These are phyloP conservation scores for Drosophila oshimai DNA, from an alignment of 1,140 invertebrate genomes.

Conservation along the genomic window DNA sequence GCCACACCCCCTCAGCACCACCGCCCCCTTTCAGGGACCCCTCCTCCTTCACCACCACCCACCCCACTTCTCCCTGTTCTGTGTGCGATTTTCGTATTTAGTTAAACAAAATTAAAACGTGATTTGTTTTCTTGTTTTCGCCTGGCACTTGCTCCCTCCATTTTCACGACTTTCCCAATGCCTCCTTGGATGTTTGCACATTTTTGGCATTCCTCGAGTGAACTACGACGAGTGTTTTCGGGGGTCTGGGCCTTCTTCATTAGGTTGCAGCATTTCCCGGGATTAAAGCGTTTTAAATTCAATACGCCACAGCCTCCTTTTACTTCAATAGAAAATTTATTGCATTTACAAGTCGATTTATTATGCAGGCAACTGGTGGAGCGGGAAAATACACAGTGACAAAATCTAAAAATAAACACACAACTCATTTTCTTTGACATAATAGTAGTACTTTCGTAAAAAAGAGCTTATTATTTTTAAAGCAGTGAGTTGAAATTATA, in stretches of 20 bases:
- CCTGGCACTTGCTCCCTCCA: conserved; percentile 51
- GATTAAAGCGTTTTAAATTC: conserved; percentile 70
- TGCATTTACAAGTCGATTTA: conserved; percentile 79
- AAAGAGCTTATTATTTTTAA: too few species aligned
- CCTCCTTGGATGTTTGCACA: conserved; percentile 49
- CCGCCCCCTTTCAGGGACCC: neutral
- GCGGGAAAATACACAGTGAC: neutral
- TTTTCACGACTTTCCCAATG: neutral
- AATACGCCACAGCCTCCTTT: conserved; percentile 36
- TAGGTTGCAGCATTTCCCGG: conserved; percentile 27
- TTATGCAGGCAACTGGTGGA: conserved; percentile 49
- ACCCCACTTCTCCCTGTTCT: neutral
- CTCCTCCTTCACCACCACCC: neutral
- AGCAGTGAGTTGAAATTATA: too few species aligned
- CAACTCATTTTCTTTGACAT: too few species aligned
- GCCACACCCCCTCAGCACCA: neutral
- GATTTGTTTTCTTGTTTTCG: conserved; percentile 81
- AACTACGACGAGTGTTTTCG: conserved; percentile 28
- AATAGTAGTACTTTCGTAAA: too few species aligned
- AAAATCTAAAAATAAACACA: too few species aligned
- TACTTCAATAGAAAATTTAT: conserved; percentile 65
- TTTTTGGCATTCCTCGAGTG: conserved; percentile 61
- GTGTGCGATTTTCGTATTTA: conserved; percentile 78
- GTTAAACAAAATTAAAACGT: conserved; percentile 82
- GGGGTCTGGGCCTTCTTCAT: conserved; percentile 40